Conservation (phyloP, 2,888 invertebrate species). For the Polydrusus pterygomalis region DNA sequence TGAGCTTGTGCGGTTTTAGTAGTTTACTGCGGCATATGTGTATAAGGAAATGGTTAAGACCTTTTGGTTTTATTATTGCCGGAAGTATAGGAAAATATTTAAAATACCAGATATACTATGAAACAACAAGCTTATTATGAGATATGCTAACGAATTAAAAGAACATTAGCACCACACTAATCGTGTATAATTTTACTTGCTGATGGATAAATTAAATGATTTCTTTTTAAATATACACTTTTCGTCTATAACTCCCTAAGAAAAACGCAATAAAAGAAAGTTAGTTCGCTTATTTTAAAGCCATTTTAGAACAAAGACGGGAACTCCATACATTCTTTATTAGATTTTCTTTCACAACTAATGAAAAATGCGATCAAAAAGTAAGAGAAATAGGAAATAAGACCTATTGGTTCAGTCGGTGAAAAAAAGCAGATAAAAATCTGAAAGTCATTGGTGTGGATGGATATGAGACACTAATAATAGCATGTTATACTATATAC, state of each 20-base stretch:
- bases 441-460: background rate
- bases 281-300: slow-evolving; percentile 4
- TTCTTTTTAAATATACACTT: no score
- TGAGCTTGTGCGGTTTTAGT: background rate
- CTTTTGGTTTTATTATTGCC: background rate
- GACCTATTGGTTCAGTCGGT: background rate
- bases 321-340: background rate
- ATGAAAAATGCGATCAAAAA: slow-evolving; percentile 8
- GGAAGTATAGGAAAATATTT: background rate
- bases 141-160: no score
- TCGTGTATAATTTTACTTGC: no score
- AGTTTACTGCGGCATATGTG: background rate
- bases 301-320: background rate
- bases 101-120: no score
- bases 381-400: slow-evolving; percentile 14
- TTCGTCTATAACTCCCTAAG: background rate
- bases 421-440: background rate
- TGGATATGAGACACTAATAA: background rate
- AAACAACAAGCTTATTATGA: no score
- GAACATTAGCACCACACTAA: no score
- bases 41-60: background rate
- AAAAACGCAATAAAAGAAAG: background rate
- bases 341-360: background rate
- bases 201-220: no score
- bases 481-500: background rate